Percentiles rank a stretch among this genome's conserved stretches.
phyloP scores from a whole-genome alignment of 2,888 invertebrate genomes.

The Leucozona laternaria region DNA sequence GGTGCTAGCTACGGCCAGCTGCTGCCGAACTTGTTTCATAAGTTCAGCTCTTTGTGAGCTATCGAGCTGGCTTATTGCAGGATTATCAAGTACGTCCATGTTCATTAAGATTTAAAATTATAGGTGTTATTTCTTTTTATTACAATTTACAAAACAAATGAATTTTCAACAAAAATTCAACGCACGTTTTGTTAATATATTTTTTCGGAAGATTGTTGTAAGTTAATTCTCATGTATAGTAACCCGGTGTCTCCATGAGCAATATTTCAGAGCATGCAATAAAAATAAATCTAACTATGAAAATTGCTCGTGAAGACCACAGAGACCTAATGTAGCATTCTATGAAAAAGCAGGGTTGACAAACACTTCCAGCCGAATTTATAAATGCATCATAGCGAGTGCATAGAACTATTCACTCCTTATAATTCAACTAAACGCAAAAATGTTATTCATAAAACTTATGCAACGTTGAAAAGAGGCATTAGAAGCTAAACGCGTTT shows the following conservation, averaged over 20 bases:
- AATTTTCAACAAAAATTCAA: background rate
- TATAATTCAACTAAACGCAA: too few relatives aligned
- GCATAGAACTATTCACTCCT: too few relatives aligned
- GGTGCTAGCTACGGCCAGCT: conserved; percentile 96
- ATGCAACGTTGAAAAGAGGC: too few relatives aligned
- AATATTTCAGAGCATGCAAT: background rate
- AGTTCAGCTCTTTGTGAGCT: conserved; percentile 92
- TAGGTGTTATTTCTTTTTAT: background rate
- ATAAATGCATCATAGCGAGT: too few relatives aligned
- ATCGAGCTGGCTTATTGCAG: conserved; percentile 85
- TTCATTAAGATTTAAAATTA: background rate
- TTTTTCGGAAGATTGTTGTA: background rate
- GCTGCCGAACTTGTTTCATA: conserved; percentile 97
- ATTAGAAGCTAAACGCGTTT: too few relatives aligned
- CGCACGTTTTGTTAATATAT: background rate
- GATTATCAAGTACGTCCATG: conserved; percentile 25
- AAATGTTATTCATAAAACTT: too few relatives aligned
- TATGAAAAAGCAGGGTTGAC: too few relatives aligned
- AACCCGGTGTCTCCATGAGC: background rate
- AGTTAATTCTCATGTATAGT: background rate
- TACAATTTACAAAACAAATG: background rate
- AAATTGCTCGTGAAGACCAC: background rate
- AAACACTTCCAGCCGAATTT: too few relatives aligned
- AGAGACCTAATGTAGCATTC: too few relatives aligned
- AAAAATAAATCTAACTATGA: background rate